Conservation (phyloP, 2,113 vertebrate species). For the Cichladusa arquata region DNA sequence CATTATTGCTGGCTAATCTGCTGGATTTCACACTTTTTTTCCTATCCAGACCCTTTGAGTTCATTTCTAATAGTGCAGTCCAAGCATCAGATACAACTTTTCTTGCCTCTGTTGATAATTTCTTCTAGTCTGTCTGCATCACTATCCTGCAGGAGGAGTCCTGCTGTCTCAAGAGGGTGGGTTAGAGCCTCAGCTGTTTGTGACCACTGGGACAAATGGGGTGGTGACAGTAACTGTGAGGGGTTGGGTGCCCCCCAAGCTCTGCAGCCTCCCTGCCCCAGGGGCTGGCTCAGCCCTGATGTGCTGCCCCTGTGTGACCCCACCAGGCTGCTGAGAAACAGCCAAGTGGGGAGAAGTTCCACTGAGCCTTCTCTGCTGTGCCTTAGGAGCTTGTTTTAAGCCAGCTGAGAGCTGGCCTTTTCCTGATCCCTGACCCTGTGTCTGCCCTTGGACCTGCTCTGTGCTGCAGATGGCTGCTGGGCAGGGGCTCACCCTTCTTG, state of each 20-base stretch:
- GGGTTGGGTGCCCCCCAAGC: not conserved
- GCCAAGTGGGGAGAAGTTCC: not conserved
- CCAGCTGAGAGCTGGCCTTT: not conserved
- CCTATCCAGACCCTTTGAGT: not conserved
- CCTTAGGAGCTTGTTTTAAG: not conserved
- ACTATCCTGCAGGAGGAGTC: not conserved
- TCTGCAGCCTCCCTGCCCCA: not conserved
- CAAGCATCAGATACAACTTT: not conserved
- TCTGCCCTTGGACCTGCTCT: not conserved
- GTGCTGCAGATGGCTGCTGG: not conserved
- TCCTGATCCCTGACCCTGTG: fast-evolving
- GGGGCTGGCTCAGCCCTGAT: not conserved
- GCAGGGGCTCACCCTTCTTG: not conserved
- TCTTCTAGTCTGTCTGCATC: not conserved
- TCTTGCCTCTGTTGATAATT: not conserved
- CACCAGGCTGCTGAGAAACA: not conserved
- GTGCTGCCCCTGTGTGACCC: not conserved
- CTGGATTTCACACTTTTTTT: not conserved
- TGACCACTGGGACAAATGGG: not conserved
- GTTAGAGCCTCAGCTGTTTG: not conserved
- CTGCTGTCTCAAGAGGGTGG: not conserved
- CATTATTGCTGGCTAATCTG: not conserved
- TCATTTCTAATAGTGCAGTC: not conserved
- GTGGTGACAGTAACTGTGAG: not conserved
- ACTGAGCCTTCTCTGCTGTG: not conserved